Evolutionary conservation across 1,140 invertebrate species (phyloP).

Genomic region (Cyphomyrmex costatus): DNA sequence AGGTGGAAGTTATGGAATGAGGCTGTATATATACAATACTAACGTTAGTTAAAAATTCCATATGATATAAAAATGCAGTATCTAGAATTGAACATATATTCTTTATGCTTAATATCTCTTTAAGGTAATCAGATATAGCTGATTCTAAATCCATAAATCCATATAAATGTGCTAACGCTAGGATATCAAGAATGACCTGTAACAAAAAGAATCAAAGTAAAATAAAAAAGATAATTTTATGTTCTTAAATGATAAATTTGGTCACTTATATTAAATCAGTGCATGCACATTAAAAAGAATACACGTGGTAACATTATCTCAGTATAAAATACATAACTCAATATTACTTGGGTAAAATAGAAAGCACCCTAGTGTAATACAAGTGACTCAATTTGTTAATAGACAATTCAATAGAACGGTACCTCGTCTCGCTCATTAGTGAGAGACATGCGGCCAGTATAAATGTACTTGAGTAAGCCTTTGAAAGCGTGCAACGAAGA

Average conservation of each 20-base stretch:
- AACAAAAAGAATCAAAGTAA: slow-evolving; percentile 31
- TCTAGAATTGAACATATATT: slow-evolving; percentile 98
- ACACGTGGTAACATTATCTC: too few relatives aligned
- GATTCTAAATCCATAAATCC: slow-evolving; percentile 97
- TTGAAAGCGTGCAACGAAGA: slow-evolving; percentile 96
- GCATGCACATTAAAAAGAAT: neutral
- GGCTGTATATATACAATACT: neutral
- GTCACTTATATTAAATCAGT: too few relatives aligned
- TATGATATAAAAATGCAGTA: slow-evolving; percentile 92
- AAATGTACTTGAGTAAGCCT: slow-evolving; percentile 97
- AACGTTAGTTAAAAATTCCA: slow-evolving; percentile 89
- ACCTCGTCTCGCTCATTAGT: slow-evolving; percentile 90
- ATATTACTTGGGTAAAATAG: too few relatives aligned
- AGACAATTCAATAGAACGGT: slow-evolving; percentile 25
- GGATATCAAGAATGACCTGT: slow-evolving; percentile 83
- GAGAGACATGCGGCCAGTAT: slow-evolving; percentile 96
- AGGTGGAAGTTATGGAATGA: neutral
- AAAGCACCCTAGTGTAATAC: too few relatives aligned
- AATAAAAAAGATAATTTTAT: neutral
- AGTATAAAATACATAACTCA: too few relatives aligned
- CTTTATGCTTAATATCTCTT: slow-evolving; percentile 93
- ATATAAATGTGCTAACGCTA: slow-evolving; percentile 96
- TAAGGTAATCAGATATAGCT: slow-evolving; percentile 97
- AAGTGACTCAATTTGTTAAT: neutral
- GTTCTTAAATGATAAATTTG: too few relatives aligned